Percentiles rank a stretch among this genome's conserved stretches.
phyloP scores from a whole-genome alignment of 2,888 invertebrate species.

The Drosophila robusta region DNA sequence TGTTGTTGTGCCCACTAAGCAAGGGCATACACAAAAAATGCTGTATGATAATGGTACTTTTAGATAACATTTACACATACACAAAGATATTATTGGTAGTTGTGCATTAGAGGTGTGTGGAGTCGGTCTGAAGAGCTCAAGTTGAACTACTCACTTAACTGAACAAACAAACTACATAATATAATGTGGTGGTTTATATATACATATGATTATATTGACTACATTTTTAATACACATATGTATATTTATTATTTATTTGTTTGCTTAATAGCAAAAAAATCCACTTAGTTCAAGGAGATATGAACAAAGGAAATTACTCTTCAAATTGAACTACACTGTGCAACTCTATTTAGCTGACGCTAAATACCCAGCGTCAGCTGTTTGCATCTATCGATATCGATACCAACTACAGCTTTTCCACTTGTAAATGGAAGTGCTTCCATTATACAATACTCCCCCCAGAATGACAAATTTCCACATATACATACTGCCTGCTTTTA shows the following conservation, averaged over 20 bases:
- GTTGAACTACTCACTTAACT: background rate
- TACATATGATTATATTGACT: no score
- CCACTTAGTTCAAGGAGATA: no score
- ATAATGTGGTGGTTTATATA: no score
- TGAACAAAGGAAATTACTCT: background rate
- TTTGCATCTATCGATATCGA: conserved; percentile 19
- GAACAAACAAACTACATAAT: background rate
- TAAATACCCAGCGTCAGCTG: no score
- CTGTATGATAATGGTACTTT: background rate
- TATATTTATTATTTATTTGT: background rate
- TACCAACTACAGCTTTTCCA: background rate
- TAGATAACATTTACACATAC: conserved; percentile 24
- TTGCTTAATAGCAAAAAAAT: no score
- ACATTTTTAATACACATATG: background rate
- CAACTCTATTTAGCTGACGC: no score
- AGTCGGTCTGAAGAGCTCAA: background rate
- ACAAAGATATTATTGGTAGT: no score
- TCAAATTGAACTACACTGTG: background rate
- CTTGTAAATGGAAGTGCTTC: background rate
- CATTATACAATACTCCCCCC: background rate
- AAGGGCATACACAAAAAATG: background rate
- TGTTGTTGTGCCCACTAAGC: background rate
- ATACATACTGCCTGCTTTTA: background rate
- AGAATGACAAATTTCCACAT: background rate
- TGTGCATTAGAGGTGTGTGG: background rate